These are phyloP conservation scores for Scatophagus argus DNA, from an alignment of 2,113 vertebrate species.

Conservation along the genomic window DNA sequence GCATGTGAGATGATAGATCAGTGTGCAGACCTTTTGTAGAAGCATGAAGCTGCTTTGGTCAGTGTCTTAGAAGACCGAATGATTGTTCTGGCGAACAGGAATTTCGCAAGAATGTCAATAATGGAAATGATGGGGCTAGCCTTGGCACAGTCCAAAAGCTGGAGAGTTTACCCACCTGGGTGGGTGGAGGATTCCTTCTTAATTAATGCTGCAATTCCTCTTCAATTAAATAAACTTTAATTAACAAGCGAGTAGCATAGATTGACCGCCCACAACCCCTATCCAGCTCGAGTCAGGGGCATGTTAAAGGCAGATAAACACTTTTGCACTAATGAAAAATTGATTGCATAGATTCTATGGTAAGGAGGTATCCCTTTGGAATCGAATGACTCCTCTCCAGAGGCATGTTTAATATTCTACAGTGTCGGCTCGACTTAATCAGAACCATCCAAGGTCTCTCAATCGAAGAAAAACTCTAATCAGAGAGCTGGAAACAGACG, in stretches of 20 bases:
- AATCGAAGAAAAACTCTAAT: conserved; percentile 78
- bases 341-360: conserved; percentile 93
- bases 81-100: conserved; percentile 49
- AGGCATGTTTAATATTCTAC: conserved; percentile 82
- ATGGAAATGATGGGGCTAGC: neutral
- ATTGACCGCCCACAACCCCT: conserved; percentile 88
- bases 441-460: conserved; percentile 79
- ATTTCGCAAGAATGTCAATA: conserved; percentile 39
- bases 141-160: conserved; percentile 27
- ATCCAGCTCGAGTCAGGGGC: conserved; percentile 85
- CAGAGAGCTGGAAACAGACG: conserved; percentile 63
- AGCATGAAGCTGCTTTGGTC: conserved; percentile 39
- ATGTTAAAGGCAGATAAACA: conserved; percentile 99
- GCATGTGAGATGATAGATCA: conserved; percentile 57
- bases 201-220: conserved; percentile 94
- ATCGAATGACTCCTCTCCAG: conserved; percentile 81
- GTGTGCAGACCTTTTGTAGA: conserved; percentile 45
- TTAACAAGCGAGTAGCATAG: conserved; percentile 95
- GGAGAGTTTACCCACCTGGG: conserved; percentile 60
- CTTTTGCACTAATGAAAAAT: conserved; percentile 99
- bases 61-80: conserved; percentile 25
- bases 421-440: conserved; percentile 77
- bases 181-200: conserved; percentile 85
- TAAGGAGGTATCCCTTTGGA: conserved; percentile 84
- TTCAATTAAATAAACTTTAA: conserved; percentile 99